Percentiles rank a stretch among this genome's conserved stretches.
These are phyloP conservation scores for Barypeithes pellucidus DNA, from an alignment of 2,888 invertebrate genomes.

Conservation along the genomic window DNA sequence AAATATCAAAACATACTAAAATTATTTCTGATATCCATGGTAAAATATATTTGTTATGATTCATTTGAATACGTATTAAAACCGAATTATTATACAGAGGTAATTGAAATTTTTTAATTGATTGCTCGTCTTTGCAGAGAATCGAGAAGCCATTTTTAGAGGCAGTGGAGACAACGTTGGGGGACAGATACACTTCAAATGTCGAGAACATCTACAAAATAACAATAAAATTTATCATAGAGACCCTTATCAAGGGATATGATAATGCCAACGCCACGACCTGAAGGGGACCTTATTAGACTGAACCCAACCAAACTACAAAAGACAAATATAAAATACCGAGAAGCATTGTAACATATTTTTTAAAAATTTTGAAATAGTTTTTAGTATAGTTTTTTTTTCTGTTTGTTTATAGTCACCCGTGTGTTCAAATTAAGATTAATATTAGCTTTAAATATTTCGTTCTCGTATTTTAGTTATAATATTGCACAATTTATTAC, in stretches of 20 bases:
- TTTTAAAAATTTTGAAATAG: conserved; percentile 9
- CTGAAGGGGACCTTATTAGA: conserved; percentile 43
- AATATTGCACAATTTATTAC: background rate
- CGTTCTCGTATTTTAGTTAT: conserved; percentile 9
- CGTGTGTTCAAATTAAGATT: conserved; percentile 47
- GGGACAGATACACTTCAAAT: conserved; percentile 91
- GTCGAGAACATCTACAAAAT: conserved; percentile 91
- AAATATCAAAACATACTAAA: too few species aligned
- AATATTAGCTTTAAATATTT: conserved; percentile 19
- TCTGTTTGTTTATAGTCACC: conserved; percentile 38
- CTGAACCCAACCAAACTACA: conserved; percentile 32
- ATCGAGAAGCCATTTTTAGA: conserved; percentile 91
- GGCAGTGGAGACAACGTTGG: conserved; percentile 88
- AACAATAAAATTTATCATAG: conserved; percentile 90
- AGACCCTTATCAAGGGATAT: conserved; percentile 86
- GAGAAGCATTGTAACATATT: conserved; percentile 23
- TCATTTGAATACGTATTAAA: too few species aligned
- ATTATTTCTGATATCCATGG: too few species aligned
- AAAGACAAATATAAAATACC: conserved; percentile 38
- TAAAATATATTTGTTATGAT: too few species aligned
- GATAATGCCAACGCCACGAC: conserved; percentile 72
- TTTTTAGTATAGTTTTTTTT: conserved; percentile 19
- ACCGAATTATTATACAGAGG: too few species aligned
- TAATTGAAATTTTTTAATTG: too few species aligned
- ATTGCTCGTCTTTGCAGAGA: conserved; percentile 84